Evolutionary conservation across 2,888 invertebrate species (phyloP).

Genomic region (Marronus borbonicus): DNA sequence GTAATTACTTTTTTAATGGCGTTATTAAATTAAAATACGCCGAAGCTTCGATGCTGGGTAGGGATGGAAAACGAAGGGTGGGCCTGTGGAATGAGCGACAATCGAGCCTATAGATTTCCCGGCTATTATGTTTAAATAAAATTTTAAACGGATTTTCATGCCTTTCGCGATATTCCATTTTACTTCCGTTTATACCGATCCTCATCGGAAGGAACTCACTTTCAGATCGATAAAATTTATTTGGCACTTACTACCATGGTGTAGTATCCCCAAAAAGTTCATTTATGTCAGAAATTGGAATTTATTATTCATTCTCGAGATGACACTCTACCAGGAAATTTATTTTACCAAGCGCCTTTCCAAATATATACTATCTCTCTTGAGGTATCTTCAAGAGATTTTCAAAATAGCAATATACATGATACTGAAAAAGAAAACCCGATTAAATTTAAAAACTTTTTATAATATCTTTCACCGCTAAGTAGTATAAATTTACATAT

Average conservation of each 20-base stretch:
- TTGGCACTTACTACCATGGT: slow-evolving; percentile 20
- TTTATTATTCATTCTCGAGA: slow-evolving; percentile 16
- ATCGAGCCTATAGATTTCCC: slow-evolving; percentile 31
- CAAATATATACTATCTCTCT: not conserved
- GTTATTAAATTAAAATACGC: slow-evolving; percentile 48
- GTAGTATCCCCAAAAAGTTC: slow-evolving; percentile 15
- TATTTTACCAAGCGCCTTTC: not conserved
- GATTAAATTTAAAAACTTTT: too few species aligned
- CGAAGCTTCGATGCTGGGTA: slow-evolving; percentile 30
- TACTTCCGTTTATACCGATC: not conserved
- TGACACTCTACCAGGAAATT: slow-evolving; percentile 3
- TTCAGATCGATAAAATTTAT: slow-evolving; percentile 31
- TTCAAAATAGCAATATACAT: too few species aligned
- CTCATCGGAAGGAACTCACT: too few species aligned
- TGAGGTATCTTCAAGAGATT: too few species aligned
- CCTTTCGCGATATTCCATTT: slow-evolving; percentile 24
- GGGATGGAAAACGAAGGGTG: not conserved
- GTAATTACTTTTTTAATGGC: slow-evolving; percentile 52
- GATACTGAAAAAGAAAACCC: too few species aligned
- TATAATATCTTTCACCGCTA: too few species aligned
- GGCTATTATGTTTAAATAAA: slow-evolving; percentile 42
- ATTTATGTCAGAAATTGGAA: slow-evolving; percentile 32
- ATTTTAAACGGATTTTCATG: slow-evolving; percentile 36
- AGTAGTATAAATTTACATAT: too few species aligned
- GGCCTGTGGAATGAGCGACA: not conserved